Conservation (phyloP, 2,888 invertebrate species). For the Mayetiola destructor region DNA sequence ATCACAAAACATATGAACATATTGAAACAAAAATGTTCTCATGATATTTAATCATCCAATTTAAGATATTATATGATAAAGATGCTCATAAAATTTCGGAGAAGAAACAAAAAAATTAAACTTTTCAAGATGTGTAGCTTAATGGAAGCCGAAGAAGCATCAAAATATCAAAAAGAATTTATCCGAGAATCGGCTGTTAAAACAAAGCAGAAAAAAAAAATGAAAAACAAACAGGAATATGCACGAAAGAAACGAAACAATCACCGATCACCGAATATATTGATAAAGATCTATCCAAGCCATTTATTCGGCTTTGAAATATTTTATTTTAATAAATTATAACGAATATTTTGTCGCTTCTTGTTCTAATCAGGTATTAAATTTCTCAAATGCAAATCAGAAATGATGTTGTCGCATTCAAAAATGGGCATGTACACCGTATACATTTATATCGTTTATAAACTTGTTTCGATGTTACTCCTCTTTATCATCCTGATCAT, state of each 20-base stretch:
- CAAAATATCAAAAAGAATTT: not conserved
- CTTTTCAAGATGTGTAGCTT: too few species aligned
- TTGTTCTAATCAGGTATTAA: constrained; percentile 12
- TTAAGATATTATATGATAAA: not conserved
- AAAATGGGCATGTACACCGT: too few species aligned
- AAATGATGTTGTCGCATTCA: not conserved
- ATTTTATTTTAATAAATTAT: constrained; percentile 12
- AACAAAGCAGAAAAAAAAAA: not conserved
- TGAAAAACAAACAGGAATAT: not conserved
- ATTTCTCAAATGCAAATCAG: constrained; percentile 12
- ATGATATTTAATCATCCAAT: constrained; percentile 1
- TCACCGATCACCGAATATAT: not conserved
- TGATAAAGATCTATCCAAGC: too few species aligned
- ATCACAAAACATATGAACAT: not conserved
- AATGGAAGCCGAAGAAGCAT: too few species aligned
- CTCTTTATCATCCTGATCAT: too few species aligned
- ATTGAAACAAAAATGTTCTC: not conserved
- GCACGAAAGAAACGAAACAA: not conserved
- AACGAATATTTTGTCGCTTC: constrained; percentile 12
- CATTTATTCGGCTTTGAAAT: not conserved
- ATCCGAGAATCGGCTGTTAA: not conserved
- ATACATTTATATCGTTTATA: too few species aligned
- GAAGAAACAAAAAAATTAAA: too few species aligned
- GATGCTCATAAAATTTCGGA: not conserved
- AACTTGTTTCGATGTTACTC: too few species aligned